Conservation (phyloP, 1,140 invertebrate genomes). For the Dysdera silvatica region DNA sequence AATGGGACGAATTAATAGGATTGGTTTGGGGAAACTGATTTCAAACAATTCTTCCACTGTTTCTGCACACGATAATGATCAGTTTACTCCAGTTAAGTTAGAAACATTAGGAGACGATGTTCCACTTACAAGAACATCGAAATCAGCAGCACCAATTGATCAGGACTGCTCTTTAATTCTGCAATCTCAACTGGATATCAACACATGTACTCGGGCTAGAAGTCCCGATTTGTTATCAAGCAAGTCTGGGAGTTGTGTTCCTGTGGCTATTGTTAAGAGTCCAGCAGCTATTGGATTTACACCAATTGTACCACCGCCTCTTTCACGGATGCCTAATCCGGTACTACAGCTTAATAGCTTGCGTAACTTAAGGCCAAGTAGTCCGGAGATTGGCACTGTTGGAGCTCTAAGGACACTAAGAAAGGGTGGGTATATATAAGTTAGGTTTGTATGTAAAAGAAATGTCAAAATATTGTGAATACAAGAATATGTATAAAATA, state of each 20-base stretch:
- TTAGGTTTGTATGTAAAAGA: not conserved
- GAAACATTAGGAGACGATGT: not conserved
- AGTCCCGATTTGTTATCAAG: conserved; percentile 4
- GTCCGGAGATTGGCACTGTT: conserved; percentile 22
- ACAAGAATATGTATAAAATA: too few species aligned
- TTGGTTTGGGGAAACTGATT: conserved; percentile 16
- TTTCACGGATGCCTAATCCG: conserved; percentile 30
- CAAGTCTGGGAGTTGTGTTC: conserved; percentile 28
- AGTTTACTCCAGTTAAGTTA: not conserved
- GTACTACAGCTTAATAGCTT: conserved; percentile 28
- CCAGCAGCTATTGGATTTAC: conserved; percentile 24
- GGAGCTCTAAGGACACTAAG: conserved; percentile 26
- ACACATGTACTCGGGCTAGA: not conserved
- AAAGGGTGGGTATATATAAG: conserved; percentile 28
- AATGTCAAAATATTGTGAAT: not conserved
- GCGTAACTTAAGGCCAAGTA: conserved; percentile 7
- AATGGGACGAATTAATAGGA: conserved; percentile 24
- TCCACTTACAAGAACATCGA: conserved; percentile 4
- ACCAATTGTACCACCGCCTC: conserved; percentile 23
- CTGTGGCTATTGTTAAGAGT: conserved; percentile 19
- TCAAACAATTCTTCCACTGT: not conserved
- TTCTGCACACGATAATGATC: not conserved
- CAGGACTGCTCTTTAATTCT: not conserved
- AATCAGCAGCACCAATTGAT: not conserved
- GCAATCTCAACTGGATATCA: not conserved